Percentiles rank a stretch among this genome's conserved stretches.
phyloP scores from a whole-genome alignment of 1,140 invertebrate species.

The Condylostylus longicornis region DNA sequence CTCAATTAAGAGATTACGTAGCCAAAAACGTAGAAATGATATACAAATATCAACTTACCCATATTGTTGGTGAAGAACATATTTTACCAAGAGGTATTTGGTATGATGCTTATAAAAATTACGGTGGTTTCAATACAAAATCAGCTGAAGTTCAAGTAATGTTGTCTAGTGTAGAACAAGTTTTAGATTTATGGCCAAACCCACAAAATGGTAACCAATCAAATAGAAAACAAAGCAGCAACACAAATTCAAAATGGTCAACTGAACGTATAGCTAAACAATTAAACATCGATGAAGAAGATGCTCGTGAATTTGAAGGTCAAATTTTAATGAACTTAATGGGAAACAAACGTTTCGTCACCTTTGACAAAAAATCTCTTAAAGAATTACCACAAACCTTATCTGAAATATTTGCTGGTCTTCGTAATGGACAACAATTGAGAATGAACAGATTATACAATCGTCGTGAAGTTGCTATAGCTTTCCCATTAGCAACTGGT shows the following conservation, averaged over 20 bases:
- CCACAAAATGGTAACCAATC: not conserved
- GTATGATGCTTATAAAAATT: not conserved
- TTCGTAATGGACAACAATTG: conserved; percentile 29
- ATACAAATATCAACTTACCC: not conserved
- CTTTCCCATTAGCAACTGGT: conserved; percentile 49
- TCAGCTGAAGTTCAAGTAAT: not conserved
- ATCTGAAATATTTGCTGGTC: conserved; percentile 19
- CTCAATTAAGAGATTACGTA: conserved; percentile 25
- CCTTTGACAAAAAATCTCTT: conserved; percentile 41
- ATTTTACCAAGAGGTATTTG: not conserved
- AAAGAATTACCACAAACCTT: conserved; percentile 29
- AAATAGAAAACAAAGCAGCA: not conserved
- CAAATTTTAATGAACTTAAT: conserved; percentile 32
- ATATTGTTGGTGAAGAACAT: not conserved
- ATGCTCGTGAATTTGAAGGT: conserved; percentile 39
- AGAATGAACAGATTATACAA: conserved; percentile 41
- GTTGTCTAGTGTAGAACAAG: not conserved
- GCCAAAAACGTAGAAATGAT: not conserved
- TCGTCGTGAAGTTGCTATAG: conserved; percentile 36
- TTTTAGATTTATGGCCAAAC: not conserved
- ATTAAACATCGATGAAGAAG: conserved; percentile 38
- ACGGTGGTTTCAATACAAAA: not conserved
- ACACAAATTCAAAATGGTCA: conserved; percentile 20
- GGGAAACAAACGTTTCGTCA: conserved; percentile 33
- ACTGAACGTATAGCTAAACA: conserved; percentile 38